A percentile compares a stretch with the other conserved stretches of the same genome.
Evolutionary conservation across 2,113 vertebrate species (phyloP).

Genomic region (Marcusenius ussheri): DNA sequence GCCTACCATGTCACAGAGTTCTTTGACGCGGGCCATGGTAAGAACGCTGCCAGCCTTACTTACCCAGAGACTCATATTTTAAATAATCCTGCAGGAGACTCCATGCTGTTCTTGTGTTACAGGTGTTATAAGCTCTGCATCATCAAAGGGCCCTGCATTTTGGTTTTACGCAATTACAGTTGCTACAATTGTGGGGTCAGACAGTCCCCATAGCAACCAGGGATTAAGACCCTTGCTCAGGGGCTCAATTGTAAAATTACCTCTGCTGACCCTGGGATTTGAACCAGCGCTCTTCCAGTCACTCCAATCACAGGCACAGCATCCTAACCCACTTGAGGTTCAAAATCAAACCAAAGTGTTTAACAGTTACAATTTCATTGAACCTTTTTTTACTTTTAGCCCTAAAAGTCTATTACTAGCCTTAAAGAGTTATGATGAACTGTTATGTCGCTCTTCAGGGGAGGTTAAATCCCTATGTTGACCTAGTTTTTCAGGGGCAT

Average conservation of each 20-base stretch:
- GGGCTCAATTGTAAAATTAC: background rate
- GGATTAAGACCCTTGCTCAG: background rate
- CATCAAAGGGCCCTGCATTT: background rate
- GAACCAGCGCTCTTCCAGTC: background rate
- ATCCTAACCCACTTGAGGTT: background rate
- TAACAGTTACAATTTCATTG: background rate
- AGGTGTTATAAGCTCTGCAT: background rate
- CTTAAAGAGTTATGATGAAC: background rate
- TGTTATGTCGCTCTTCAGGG: constrained; percentile 5
- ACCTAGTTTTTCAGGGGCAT: constrained; percentile 28
- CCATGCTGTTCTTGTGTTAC: background rate
- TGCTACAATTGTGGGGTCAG: background rate
- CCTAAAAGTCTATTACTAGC: background rate
- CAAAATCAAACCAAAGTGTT: background rate
- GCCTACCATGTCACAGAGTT: constrained; percentile 88
- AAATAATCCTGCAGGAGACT: background rate
- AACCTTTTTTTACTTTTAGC: background rate
- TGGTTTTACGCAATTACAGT: background rate
- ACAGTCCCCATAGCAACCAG: background rate
- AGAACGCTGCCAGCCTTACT: background rate
- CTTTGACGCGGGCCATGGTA: constrained; percentile 88
- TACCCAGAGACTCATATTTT: background rate
- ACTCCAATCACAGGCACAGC: background rate
- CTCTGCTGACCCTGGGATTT: background rate
- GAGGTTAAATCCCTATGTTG: constrained; percentile 23